These are phyloP conservation scores for Brachionus koreanus DNA, from an alignment of 1,140 invertebrate genomes.

Conservation along the genomic window DNA sequence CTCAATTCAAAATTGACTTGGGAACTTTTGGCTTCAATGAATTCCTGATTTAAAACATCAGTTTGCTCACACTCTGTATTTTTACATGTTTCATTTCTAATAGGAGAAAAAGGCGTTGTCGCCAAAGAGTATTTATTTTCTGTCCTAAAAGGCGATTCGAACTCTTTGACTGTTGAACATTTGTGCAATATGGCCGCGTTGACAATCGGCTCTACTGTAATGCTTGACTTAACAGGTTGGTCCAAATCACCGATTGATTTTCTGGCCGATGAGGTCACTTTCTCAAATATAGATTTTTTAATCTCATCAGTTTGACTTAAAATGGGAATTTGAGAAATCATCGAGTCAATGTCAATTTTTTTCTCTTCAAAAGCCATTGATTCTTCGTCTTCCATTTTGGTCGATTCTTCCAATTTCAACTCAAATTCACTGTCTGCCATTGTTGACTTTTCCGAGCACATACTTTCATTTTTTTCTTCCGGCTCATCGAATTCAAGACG, in stretches of 20 bases:
- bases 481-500: background rate
- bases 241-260: background rate
- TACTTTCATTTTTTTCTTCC: background rate
- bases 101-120: background rate
- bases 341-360: background rate
- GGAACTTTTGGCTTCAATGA: background rate
- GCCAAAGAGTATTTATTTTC: background rate
- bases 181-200: background rate
- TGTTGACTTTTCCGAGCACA: background rate
- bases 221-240: background rate
- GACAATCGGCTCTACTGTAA: background rate
- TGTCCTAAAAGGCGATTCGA: background rate
- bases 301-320: background rate
- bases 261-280: background rate
- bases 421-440: background rate
- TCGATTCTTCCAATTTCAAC: background rate
- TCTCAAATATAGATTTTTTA: conserved; percentile 4
- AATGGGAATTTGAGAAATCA: background rate
- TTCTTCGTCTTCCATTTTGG: background rate
- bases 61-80: too few species aligned
- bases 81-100: background rate
- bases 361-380: background rate
- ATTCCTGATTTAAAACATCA: background rate
- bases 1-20: background rate
- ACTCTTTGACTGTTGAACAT: background rate